Evolutionary conservation across 2,797 vertebrate species (phyloP), one percentile per base, ranked within the genome.

Genomic region (Tiaroga cobitis): DNA sequence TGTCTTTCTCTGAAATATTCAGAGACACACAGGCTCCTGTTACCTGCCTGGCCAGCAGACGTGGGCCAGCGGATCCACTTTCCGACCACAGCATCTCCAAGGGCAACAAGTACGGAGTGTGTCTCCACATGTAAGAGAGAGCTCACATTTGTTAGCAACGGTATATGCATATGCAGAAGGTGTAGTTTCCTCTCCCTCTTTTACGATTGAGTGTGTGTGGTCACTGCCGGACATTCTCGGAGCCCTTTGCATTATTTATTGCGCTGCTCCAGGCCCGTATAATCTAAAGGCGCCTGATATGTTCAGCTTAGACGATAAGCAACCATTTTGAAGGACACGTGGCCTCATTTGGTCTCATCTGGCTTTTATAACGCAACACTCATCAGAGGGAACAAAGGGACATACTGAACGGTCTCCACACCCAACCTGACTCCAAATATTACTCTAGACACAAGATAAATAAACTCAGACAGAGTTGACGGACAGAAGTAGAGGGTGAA

Each of bases 1-100:
- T 79, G 37, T 79, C 75, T 82, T 63, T 69, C 68, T 43, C 41
- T 86, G 83, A 90, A 91, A 91, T 91, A 91, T 91, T 91, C 68
- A 91, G 85, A 79, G 84, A 85, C 87, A 49, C 43, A 68, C 3
- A 2, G 72, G 78, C 85, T 90, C 85, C 78, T 51, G 85, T 91
- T 91, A 89, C 89, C 79, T 89, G 82, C 43, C 73, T 51, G 73
- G 37, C 82, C 51, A 61, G 79, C 29, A 87, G 59, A 74, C 72
- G 51, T 75, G 26, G 76, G 77, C 70, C 46, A 65, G 15, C 18
- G 34, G 83, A 88, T 88, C 74, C 67, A 75, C 81, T 86, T 89
- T 87, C 83, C 65, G 18, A 74, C 73, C 79, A 61, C 78, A 84
- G 82, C 56, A 86, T 81, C 67, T 82, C 81, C 46, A 84, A 85